Evolutionary conservation across 2,797 vertebrate species (phyloP).

Genomic region (Xenopus petersii): DNA sequence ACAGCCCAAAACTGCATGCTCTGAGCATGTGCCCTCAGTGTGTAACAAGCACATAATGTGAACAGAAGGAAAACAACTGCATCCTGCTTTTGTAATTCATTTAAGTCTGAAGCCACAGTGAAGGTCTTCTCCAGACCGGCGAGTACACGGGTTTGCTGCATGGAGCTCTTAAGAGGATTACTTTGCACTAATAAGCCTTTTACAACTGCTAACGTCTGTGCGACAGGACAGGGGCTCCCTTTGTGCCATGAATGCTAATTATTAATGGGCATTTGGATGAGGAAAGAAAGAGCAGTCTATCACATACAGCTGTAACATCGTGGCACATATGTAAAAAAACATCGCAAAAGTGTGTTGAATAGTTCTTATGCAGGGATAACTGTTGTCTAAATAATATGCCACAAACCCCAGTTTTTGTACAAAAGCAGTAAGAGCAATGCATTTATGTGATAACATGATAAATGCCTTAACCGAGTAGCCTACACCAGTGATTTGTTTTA

Average conservation of each 20-base stretch:
- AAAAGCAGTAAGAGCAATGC: too few species aligned
- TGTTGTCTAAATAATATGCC: too few species aligned
- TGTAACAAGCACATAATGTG: constrained; percentile 65
- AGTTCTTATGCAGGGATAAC: too few species aligned
- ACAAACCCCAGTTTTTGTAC: too few species aligned
- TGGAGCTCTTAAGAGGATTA: constrained; percentile 85
- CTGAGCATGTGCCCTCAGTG: constrained; percentile 54
- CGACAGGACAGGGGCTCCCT: constrained; percentile 48
- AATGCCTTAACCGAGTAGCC: too few species aligned
- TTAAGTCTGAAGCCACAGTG: constrained; percentile 67
- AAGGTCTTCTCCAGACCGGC: constrained; percentile 72
- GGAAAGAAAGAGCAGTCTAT: too few species aligned
- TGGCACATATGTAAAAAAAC: too few species aligned
- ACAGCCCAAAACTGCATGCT: constrained; percentile 57
- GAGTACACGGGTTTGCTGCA: constrained; percentile 71
- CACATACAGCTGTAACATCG: too few species aligned
- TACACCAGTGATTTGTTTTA: too few species aligned
- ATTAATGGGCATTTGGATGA: too few species aligned
- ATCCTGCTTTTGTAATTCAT: constrained; percentile 60
- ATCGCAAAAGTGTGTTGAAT: too few species aligned
- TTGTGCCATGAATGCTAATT: constrained; percentile 28
- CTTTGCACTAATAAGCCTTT: constrained; percentile 70
- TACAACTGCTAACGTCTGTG: constrained; percentile 65
- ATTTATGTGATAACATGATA: too few species aligned
- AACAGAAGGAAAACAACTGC: constrained; percentile 55